Evolutionary conservation across 2,797 vertebrate species (phyloP), one percentile per base, ranked within the genome.

Genomic region (Amniataba percoides): DNA sequence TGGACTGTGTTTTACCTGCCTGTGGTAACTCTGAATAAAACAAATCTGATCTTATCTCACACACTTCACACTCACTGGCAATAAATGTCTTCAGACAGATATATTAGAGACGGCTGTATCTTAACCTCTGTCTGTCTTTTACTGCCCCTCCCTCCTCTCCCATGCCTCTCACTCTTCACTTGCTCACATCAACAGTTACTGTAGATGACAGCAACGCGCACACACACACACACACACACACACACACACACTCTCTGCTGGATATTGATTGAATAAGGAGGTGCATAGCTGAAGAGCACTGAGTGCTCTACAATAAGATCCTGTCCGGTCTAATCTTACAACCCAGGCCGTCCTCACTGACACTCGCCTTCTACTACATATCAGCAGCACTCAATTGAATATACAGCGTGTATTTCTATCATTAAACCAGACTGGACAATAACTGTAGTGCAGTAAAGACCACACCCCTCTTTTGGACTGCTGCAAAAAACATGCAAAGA

Each of bases 231-330:
- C 43, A 71, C 57, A 57, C 13, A 51, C 23, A 63, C 27, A 72
- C 69, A 68, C 34, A 49, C 21, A 49, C 57, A 73, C 53, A 48
- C 43, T 53, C 21, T 18, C 59, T 8, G 68, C 63, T 67, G 60
- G 77, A 80, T 88, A 92, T 93, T 92, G 90, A 94, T 91, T 90
- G 39, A 89, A 84, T 91, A 82, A 88, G 78, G 74, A 89, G 77
- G 83, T 55, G 81, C 80, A 89, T 57, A 72, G 83, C 65, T 66
- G 71, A 86, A 82, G 63, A 83, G 79, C 56, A 71, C 49, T 81
- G 70, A 91, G 88, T 88, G 84, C 81, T 73, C 80, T 25, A 77
- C 80, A 78, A 59, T 39, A 77, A 89, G 63, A 80, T 85, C 58
- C 73, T 79, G 74, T 77, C 81, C 55, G 42, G 61, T 82, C 57